Evolutionary conservation across 2,888 invertebrate species (phyloP).

Genomic region (Chaetogeoica ovagalla): DNA sequence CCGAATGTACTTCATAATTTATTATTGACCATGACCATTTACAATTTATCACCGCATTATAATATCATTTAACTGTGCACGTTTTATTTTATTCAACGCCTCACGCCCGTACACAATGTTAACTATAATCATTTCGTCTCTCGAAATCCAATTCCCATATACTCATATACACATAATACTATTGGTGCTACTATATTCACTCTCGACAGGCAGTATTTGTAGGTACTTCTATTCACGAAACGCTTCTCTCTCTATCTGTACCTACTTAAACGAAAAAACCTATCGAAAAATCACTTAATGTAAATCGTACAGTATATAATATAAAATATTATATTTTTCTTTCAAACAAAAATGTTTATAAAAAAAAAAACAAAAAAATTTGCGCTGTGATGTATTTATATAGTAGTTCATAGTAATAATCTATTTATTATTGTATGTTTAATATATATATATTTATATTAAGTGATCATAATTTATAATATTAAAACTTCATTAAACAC

Average conservation of each 20-base stretch:
- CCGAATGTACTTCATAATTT: too few species aligned
- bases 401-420: conserved; percentile 44
- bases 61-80: too few species aligned
- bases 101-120: too few species aligned
- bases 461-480: neutral
- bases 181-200: too few species aligned
- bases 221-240: neutral
- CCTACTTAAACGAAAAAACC: neutral
- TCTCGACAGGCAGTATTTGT: too few species aligned
- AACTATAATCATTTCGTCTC: too few species aligned
- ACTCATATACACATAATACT: too few species aligned
- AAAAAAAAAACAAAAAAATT: conserved; percentile 28
- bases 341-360: conserved; percentile 30
- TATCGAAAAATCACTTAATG: neutral
- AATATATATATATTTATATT: conserved; percentile 1
- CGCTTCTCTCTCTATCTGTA: neutral
- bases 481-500: neutral
- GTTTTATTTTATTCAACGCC: too few species aligned
- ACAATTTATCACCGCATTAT: too few species aligned
- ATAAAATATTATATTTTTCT: conserved; percentile 44
- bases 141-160: too few species aligned
- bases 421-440: conserved; percentile 20
- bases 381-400: conserved; percentile 50
- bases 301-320: neutral
- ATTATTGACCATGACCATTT: too few species aligned